These are phyloP conservation scores for Tetrao urogallus DNA, from an alignment of 2,113 vertebrate species.

Conservation along the genomic window DNA sequence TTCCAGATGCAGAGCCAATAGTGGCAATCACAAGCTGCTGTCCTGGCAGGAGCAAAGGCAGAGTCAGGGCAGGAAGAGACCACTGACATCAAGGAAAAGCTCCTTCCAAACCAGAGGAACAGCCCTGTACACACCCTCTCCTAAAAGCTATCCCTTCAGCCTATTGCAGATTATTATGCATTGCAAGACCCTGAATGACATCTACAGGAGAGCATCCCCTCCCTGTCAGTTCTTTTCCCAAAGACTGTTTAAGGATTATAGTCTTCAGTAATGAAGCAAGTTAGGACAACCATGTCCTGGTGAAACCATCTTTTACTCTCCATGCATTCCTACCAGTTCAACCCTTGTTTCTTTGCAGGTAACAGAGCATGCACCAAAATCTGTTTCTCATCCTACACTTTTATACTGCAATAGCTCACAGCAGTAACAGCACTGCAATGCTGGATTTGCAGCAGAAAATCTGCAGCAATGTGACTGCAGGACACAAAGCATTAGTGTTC, in stretches of 20 bases:
- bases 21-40: not conserved
- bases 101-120: not conserved
- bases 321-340: conserved; percentile 13
- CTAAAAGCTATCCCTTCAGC: not conserved
- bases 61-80: not conserved
- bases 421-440: conserved; percentile 50
- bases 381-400: not conserved
- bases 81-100: accelerated
- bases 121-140: not conserved
- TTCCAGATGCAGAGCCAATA: not conserved
- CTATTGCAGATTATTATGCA: not conserved
- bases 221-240: not conserved
- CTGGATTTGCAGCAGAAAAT: conserved; percentile 46
- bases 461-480: conserved; percentile 42
- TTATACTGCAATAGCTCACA: conserved; percentile 23
- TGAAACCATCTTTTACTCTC: conserved; percentile 37
- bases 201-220: not conserved
- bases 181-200: accelerated
- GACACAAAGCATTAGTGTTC: conserved; percentile 3
- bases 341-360: conserved; percentile 20
- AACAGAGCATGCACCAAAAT: conserved; percentile 38
- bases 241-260: not conserved
- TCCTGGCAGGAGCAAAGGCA: not conserved
- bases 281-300: not conserved
- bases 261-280: conserved; percentile 32